Base-by-base conservation (phyloP, 2,113 vertebrate species). In the Vicugna pacos region DNA sequence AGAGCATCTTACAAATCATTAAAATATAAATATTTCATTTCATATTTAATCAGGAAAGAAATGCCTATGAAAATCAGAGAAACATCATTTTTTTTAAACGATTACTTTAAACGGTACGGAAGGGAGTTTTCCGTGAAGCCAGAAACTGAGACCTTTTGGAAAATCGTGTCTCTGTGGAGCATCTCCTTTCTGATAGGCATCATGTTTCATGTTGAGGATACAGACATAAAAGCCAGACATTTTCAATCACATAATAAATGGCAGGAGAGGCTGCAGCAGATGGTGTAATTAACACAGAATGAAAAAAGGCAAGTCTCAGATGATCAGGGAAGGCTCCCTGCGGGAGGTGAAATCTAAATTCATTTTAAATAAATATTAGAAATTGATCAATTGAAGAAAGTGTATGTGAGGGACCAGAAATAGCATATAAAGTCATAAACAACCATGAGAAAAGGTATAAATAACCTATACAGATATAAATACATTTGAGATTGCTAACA, bases 11-110 rank as follows among this genome's bases (percentile, higher is more conserved):
- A 48, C 2, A 67, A 72, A 54, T 60, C 60, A 84, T 38, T 91
- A 77, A 90, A 76, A 58, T 26, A 90, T 32, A 70, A 76, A 72
- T 52, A 52, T 82, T 69, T 93, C 19, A 73, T 79, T 85, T 86
- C 30, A 67, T 32, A 52, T 75, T 92, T 89, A 83, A 93, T 32
- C 20, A 91, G 19, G 8, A 83, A 28, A 73, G 10, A 28, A 13
- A 26, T 83, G 6, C 2, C n/a, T 69, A 28, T 15, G 10, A 84
- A 72, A 72, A 75, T 79, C 11, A 93, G 24, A 88, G 3, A 58
- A 9, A 79, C 2, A 22, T 38, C 70, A 20, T 24, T 73, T 64
- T 77, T 42, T 85, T 56, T n/a, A 17, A 87, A 32, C 64, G 80
- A 75, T 81, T 80, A 79, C 6, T 65, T 95, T 79, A 22, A 46